Evolutionary conservation across 2,113 vertebrate species (phyloP).

Genomic region (Epinephelus moara): DNA sequence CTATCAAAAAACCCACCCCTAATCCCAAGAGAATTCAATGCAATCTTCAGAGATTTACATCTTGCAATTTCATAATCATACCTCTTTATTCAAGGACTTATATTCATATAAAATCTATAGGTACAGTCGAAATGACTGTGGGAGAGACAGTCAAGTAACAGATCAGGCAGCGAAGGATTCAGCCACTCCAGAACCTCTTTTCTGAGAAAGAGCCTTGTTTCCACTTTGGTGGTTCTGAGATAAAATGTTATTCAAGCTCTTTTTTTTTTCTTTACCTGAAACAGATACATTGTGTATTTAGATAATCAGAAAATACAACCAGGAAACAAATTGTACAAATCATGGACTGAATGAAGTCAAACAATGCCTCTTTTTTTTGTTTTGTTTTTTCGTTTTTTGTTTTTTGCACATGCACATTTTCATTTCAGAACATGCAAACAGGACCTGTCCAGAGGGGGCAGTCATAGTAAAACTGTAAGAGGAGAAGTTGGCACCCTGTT

Average conservation of each 20-base stretch:
- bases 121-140: slow-evolving; percentile 93
- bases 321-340: slow-evolving; percentile 91
- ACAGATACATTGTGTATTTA: slow-evolving; percentile 91
- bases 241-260: slow-evolving; percentile 87
- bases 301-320: slow-evolving; percentile 92
- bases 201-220: slow-evolving; percentile 59
- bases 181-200: slow-evolving; percentile 79
- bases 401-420: slow-evolving; percentile 92
- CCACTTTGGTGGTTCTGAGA: slow-evolving; percentile 60
- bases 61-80: slow-evolving; percentile 71
- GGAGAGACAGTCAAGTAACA: slow-evolving; percentile 90
- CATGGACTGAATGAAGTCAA: slow-evolving; percentile 89
- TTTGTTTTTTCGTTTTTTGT: slow-evolving; percentile 45
- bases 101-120: slow-evolving; percentile 96
- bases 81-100: slow-evolving; percentile 92
- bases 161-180: slow-evolving; percentile 89
- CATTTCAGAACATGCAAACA: slow-evolving; percentile 94
- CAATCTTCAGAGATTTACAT: slow-evolving; percentile 10
- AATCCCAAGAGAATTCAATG: slow-evolving; percentile 7
- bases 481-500: slow-evolving; percentile 86
- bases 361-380: slow-evolving; percentile 69
- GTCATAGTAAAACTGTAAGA: slow-evolving; percentile 86
- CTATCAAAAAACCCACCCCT: background rate
- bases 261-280: slow-evolving; percentile 67
- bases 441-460: slow-evolving; percentile 88